A percentile compares a stretch with the other conserved stretches of the same genome.
Evolutionary conservation across 2,888 invertebrate genomes (phyloP).

Genomic region (Mythimna pallens): DNA sequence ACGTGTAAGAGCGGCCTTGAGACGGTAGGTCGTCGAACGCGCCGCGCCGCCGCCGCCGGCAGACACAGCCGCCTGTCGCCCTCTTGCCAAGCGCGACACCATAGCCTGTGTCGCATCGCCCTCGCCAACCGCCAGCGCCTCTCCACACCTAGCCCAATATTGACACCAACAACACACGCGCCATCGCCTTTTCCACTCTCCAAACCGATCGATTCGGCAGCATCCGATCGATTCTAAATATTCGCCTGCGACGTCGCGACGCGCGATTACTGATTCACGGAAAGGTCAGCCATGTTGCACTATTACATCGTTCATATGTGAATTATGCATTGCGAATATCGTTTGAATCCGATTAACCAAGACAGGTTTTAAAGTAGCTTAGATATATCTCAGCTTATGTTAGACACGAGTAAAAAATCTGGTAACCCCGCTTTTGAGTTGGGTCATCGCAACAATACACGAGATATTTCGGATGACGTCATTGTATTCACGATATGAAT

Average conservation of each 20-base stretch:
- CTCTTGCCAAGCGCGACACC: constrained; percentile 75
- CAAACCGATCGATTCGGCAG: constrained; percentile 19
- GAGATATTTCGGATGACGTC: constrained; percentile 50
- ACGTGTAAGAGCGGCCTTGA: constrained; percentile 89
- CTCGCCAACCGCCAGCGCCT: constrained; percentile 54
- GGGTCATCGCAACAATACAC: constrained; percentile 57
- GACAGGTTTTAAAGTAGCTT: constrained; percentile 71
- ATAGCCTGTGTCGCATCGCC: constrained; percentile 75
- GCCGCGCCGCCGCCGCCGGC: constrained; percentile 74
- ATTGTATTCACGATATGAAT: constrained; percentile 37
- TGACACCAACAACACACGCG: constrained; percentile 54
- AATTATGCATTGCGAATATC: constrained; percentile 77
- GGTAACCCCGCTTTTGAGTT: constrained; percentile 56
- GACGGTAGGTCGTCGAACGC: constrained; percentile 87
- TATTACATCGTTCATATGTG: constrained; percentile 70
- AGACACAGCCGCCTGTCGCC: constrained; percentile 78
- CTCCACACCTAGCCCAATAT: constrained; percentile 67
- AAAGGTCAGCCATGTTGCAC: constrained; percentile 74
- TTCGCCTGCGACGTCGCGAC: constrained; percentile 45
- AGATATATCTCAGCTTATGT: constrained; percentile 66
- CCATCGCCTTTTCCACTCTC: constrained; percentile 31
- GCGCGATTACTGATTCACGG: constrained; percentile 57
- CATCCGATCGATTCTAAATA: constrained; percentile 44
- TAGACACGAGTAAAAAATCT: constrained; percentile 64
- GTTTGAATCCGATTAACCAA: constrained; percentile 72